Percentiles rank a stretch among this genome's conserved stretches.
Conservation (phyloP, 2,113 vertebrate species). For the Thomomys bottae region DNA sequence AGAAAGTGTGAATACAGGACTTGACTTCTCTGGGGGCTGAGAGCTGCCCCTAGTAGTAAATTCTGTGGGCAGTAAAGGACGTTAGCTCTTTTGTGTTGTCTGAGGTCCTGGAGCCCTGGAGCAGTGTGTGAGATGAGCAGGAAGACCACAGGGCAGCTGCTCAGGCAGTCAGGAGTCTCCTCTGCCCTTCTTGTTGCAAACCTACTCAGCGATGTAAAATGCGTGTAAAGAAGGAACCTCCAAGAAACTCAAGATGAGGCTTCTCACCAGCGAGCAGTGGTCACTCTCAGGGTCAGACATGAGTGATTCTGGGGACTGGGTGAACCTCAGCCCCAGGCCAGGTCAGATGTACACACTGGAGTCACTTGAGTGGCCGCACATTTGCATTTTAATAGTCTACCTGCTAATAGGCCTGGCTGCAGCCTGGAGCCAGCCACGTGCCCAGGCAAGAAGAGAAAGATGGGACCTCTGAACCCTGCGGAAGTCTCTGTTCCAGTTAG, state of each 20-base stretch:
- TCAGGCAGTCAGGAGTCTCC: not conserved
- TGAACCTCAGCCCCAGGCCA: not conserved
- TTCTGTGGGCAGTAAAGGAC: not conserved
- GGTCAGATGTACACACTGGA: not conserved
- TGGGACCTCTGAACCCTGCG: not conserved
- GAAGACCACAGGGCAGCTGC: not conserved
- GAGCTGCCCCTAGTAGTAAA: not conserved
- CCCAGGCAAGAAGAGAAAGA: conserved; percentile 19
- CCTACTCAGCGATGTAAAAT: not conserved
- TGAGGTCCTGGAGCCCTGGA: not conserved
- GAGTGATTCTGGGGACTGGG: not conserved
- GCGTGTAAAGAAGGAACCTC: not conserved
- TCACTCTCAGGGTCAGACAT: not conserved
- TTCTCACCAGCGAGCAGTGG: not conserved
- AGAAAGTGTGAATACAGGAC: not conserved
- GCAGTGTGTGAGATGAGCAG: not conserved
- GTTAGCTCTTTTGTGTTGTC: not conserved
- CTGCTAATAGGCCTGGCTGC: conserved; percentile 3
- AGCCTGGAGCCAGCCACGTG: conserved; percentile 40
- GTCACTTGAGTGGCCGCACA: not conserved
- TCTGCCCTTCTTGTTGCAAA: too few species aligned
- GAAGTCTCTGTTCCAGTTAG: not conserved
- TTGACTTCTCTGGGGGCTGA: not conserved
- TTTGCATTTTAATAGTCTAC: conserved; percentile 66
- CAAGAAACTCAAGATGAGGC: not conserved